Percentiles rank a stretch among this genome's conserved stretches.
Evolutionary conservation across 1,140 invertebrate genomes (phyloP).

Genomic region (Ostrea denselamellosa): DNA sequence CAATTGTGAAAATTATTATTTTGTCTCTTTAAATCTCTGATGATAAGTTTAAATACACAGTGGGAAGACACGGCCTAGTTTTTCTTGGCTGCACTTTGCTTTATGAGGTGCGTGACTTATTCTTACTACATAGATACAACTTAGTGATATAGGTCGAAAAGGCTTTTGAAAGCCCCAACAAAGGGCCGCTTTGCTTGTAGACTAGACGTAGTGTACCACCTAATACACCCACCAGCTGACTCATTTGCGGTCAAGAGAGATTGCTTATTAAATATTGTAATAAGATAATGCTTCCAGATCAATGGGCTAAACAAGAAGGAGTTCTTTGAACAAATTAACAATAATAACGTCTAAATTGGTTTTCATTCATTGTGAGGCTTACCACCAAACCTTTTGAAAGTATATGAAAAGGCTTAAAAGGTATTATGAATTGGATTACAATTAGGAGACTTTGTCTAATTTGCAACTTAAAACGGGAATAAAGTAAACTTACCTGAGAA

Average conservation of each 20-base stretch:
- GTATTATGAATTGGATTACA: conserved; percentile 34
- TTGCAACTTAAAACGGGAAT: conserved; percentile 36
- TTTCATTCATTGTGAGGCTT: conserved; percentile 35
- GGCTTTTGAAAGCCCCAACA: conserved; percentile 22
- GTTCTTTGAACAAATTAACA: conserved; percentile 27
- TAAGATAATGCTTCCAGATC: conserved; percentile 36
- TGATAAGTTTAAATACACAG: conserved; percentile 10
- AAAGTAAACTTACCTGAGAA: conserved; percentile 27
- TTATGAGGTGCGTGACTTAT: conserved; percentile 26
- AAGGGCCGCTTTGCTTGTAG: not conserved
- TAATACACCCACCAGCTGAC: conserved; percentile 28
- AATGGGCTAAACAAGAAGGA: conserved; percentile 22
- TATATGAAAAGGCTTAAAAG: conserved; percentile 28
- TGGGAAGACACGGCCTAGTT: conserved; percentile 28
- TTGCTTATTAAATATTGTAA: conserved; percentile 37
- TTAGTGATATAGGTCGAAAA: conserved; percentile 35
- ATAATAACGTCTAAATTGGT: conserved; percentile 34
- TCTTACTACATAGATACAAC: conserved; percentile 39
- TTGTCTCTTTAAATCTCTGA: conserved; percentile 24
- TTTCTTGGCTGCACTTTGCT: conserved; percentile 31
- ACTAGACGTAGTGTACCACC: conserved; percentile 22
- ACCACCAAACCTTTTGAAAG: conserved; percentile 35
- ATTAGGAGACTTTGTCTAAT: conserved; percentile 36
- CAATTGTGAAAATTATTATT: conserved; percentile 9
- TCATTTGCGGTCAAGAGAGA: conserved; percentile 39